Evolutionary conservation across 2,888 invertebrate species (phyloP), one percentile per base, ranked within the genome.

Genomic region (Philereme transversata): DNA sequence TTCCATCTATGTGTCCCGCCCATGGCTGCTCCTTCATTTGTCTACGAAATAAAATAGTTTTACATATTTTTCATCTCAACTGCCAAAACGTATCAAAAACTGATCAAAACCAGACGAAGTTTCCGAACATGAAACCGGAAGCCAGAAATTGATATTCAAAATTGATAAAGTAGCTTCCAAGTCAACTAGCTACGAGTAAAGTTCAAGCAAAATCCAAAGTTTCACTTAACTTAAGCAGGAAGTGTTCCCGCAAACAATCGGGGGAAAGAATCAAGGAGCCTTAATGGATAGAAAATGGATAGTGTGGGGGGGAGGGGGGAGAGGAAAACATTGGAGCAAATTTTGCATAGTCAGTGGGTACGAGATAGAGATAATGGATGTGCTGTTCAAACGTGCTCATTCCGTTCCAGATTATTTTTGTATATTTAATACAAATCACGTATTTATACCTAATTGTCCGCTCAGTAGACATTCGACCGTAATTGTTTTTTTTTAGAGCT

Each of bases 221-320:
- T 76, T 70, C 69, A 71, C 65, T 76, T 73, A 73, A 73, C 65
- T 70, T 70, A 72, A 72, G 62, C 58, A 63, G 44, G 51, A 57
- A 57, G 53, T 51, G 53, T 58, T 57, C 68, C 66, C 68, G 78
- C 84, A 83, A 86, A 87, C 86, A 87, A 87, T 87, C 79, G 82
- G 71, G 77, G 78, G 72, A 60, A 80, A 76, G 83, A 84, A 87
- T 87, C 84, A 82, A 80, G 83, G 82, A 72, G 71, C 81, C 85
- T 85, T 88, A 88, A 88, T 88, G 88, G 87, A 87, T 87, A 87
- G 87, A 85, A 86, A 87, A 88, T 88, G 86, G 86, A 87, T 87
- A 84, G 87, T 82, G 78, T 75, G 76, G 76, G 74, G 72, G 69
- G 72, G 69, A 77, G 76, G 74, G 72, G 69, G 72, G 69, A 74